These are phyloP conservation scores for Mythimna loreyi DNA, from an alignment of 2,888 invertebrate species.

Conservation along the genomic window DNA sequence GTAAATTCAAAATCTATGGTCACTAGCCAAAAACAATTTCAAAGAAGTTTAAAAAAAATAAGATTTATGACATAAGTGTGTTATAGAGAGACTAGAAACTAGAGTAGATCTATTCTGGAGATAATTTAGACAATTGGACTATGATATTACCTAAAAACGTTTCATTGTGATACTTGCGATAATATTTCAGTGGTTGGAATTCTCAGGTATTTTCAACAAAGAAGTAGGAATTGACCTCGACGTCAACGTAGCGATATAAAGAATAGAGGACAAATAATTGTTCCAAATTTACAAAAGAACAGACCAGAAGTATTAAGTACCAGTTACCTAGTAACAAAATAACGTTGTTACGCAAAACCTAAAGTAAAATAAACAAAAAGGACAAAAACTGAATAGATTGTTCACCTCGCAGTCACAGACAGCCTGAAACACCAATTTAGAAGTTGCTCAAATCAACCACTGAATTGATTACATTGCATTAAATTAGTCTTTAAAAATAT, in stretches of 20 bases:
- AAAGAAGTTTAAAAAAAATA: slow-evolving; percentile 26
- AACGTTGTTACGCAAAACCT: background rate
- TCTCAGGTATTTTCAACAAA: background rate
- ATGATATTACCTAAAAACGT: slow-evolving; percentile 22
- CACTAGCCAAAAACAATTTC: slow-evolving; percentile 38
- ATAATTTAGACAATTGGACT: slow-evolving; percentile 38
- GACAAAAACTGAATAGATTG: background rate
- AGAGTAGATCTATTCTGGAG: slow-evolving; percentile 31
- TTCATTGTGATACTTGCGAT: slow-evolving; percentile 7
- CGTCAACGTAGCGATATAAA: background rate
- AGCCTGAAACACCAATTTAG: slow-evolving; percentile 4
- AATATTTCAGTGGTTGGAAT: background rate
- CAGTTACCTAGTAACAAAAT: background rate
- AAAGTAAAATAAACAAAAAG: background rate
- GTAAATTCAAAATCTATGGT: slow-evolving; percentile 46
- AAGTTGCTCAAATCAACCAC: background rate
- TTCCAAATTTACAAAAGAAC: background rate
- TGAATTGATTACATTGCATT: background rate
- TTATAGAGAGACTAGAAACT: slow-evolving; percentile 33
- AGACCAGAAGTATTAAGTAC: background rate
- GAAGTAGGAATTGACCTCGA: background rate
- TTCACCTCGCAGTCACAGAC: background rate
- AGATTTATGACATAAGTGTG: slow-evolving; percentile 22
- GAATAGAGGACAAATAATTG: background rate
- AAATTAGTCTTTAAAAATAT: slow-evolving; percentile 5